Conservation (phyloP, 1,140 invertebrate species). For the Drosophila tani region DNA sequence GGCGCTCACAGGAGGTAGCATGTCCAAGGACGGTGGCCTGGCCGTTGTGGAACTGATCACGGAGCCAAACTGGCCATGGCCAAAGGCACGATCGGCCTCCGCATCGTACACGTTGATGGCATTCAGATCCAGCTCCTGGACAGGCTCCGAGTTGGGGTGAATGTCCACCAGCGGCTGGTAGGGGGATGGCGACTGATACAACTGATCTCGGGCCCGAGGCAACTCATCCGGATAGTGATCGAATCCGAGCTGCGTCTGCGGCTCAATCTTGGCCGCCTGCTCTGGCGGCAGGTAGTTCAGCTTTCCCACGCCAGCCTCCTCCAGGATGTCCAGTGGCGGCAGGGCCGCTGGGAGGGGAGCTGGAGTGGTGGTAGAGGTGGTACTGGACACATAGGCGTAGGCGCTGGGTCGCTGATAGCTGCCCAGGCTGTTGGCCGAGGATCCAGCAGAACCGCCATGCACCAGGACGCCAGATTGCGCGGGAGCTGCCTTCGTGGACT, state of each 20-base stretch:
- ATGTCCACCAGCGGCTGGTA: slow-evolving; percentile 53
- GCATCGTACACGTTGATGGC: slow-evolving; percentile 78
- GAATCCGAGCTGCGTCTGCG: slow-evolving; percentile 71
- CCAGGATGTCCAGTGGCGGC: slow-evolving; percentile 50
- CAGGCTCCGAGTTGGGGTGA: slow-evolving; percentile 56
- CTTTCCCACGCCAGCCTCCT: slow-evolving; percentile 74
- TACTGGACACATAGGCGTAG: slow-evolving; percentile 55
- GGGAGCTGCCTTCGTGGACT: slow-evolving; percentile 89
- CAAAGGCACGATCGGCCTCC: slow-evolving; percentile 67
- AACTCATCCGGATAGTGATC: slow-evolving; percentile 82
- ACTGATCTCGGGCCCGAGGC: slow-evolving; percentile 54
- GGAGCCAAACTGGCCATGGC: slow-evolving; percentile 51
- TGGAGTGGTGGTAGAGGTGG: slow-evolving; percentile 67
- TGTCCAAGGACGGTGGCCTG: slow-evolving; percentile 67
- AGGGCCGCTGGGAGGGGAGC: slow-evolving; percentile 5
- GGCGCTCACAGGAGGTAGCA: slow-evolving; percentile 64
- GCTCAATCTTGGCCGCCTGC: slow-evolving; percentile 75
- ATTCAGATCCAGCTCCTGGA: slow-evolving; percentile 54
- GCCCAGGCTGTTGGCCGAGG: slow-evolving; percentile 37
- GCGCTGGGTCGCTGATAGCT: slow-evolving; percentile 40
- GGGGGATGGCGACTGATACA: slow-evolving; percentile 33
- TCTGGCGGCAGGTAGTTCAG: slow-evolving; percentile 83
- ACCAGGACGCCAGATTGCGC: slow-evolving; percentile 88
- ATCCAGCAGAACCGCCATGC: slow-evolving; percentile 84
- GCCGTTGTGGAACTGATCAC: slow-evolving; percentile 82